A percentile compares a stretch with the other conserved stretches of the same genome.
Conservation (phyloP, 2,113 vertebrate species). For the Azemiops feae region DNA sequence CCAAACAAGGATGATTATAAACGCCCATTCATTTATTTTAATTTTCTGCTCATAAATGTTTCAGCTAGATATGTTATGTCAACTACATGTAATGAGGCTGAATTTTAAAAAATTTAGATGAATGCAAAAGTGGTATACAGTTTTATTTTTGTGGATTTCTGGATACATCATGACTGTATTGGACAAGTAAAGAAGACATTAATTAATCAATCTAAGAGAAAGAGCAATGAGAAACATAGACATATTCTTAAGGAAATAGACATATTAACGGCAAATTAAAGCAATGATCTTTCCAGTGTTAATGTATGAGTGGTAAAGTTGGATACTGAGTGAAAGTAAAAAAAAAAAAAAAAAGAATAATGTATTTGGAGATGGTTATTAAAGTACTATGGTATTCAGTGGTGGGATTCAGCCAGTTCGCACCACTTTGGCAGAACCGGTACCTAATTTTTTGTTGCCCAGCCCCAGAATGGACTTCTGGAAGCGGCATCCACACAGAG, state of each 20-base stretch:
- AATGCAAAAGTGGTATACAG: neutral
- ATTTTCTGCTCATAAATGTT: neutral
- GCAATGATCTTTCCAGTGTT: neutral
- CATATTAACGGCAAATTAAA: neutral
- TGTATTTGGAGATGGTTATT: neutral
- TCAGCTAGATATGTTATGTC: neutral
- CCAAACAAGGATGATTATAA: neutral
- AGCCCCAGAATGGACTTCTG: no score
- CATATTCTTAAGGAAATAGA: neutral
- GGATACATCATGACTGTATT: neutral
- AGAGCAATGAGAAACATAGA: neutral
- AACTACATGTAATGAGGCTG: neutral
- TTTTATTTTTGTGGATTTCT: neutral
- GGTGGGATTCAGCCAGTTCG: no score
- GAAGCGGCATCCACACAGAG: no score
- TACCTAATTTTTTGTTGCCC: no score
- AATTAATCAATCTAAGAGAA: neutral
- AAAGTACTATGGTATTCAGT: neutral
- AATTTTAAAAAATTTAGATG: neutral
- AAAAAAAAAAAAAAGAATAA: neutral
- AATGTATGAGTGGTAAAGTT: neutral
- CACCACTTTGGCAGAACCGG: no score
- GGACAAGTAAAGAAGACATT: neutral
- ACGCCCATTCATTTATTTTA: neutral
- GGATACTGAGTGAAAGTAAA: neutral